A percentile compares a stretch with the other conserved stretches of the same genome.
phyloP scores from a whole-genome alignment of 2,797 vertebrate genomes.

The Borostomias antarcticus region DNA sequence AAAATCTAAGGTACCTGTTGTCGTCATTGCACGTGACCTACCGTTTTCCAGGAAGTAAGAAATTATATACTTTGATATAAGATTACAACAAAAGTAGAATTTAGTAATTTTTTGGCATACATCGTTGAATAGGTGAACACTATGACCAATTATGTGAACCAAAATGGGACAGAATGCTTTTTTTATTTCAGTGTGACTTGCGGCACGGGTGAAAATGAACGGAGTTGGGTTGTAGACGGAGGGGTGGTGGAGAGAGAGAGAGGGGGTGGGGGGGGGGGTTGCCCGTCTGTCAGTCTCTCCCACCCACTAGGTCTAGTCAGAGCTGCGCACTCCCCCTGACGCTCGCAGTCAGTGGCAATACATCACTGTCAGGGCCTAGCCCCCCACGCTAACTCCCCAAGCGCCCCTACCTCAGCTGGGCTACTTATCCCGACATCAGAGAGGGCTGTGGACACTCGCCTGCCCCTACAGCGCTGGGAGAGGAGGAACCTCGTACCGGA shows the following conservation, averaged over 20 bases:
- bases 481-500: background rate
- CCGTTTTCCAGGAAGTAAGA: no score
- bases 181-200: no score
- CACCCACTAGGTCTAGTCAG: constrained; percentile 19
- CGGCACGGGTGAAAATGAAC: no score
- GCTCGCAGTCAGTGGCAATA: constrained; percentile 14
- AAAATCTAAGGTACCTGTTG: no score
- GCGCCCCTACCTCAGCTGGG: background rate
- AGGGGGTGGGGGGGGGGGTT: background rate
- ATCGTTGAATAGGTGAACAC: no score
- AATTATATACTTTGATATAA: no score
- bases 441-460: background rate
- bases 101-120: no score
- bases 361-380: constrained; percentile 17
- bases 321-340: constrained; percentile 10
- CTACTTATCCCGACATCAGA: constrained; percentile 10
- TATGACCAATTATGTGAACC: no score
- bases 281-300: constrained; percentile 18
- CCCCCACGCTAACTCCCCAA: constrained; percentile 10
- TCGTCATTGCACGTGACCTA: no score
- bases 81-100: no score
- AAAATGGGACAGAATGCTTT: no score
- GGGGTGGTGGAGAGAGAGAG: background rate
- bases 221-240: background rate
- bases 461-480: background rate